Percentiles rank a stretch among this genome's conserved stretches.
Evolutionary conservation across 1,140 invertebrate genomes (phyloP).

Genomic region (Diplogasteroides magnus): DNA sequence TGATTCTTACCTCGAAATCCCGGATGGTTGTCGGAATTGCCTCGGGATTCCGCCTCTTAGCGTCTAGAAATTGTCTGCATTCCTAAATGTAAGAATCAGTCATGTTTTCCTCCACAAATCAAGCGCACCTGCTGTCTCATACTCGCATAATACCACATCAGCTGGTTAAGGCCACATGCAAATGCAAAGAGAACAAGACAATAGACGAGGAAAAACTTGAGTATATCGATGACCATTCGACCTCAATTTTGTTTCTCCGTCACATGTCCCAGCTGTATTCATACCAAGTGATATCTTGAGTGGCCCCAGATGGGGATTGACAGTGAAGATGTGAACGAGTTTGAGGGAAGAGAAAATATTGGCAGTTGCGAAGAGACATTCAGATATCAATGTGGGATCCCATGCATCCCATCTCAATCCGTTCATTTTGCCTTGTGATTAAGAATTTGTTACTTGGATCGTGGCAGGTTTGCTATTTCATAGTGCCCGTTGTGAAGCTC

Average conservation of each 20-base stretch:
- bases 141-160: slow-evolving; percentile 93
- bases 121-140: too few species aligned
- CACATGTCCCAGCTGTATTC: background rate
- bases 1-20: too few species aligned
- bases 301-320: slow-evolving; percentile 93
- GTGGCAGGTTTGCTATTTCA: too few species aligned
- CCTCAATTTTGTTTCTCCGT: slow-evolving; percentile 57
- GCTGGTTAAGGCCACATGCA: slow-evolving; percentile 85
- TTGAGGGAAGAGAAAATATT: slow-evolving; percentile 93
- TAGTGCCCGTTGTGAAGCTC: too few species aligned
- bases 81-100: slow-evolving; percentile 58
- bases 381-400: slow-evolving; percentile 85
- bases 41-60: too few species aligned
- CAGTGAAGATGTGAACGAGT: slow-evolving; percentile 96
- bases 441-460: slow-evolving; percentile 63
- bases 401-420: slow-evolving; percentile 72
- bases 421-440: background rate
- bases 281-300: slow-evolving; percentile 90
- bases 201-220: slow-evolving; percentile 89
- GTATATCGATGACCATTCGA: slow-evolving; percentile 84
- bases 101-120: too few species aligned
- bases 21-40: too few species aligned
- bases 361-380: slow-evolving; percentile 85
- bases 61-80: slow-evolving; percentile 71
- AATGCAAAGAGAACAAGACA: slow-evolving; percentile 90